Evolutionary conservation across 2,113 vertebrate genomes (phyloP), one percentile per base, ranked within the genome.

Genomic region (Plestiodon gilberti): DNA sequence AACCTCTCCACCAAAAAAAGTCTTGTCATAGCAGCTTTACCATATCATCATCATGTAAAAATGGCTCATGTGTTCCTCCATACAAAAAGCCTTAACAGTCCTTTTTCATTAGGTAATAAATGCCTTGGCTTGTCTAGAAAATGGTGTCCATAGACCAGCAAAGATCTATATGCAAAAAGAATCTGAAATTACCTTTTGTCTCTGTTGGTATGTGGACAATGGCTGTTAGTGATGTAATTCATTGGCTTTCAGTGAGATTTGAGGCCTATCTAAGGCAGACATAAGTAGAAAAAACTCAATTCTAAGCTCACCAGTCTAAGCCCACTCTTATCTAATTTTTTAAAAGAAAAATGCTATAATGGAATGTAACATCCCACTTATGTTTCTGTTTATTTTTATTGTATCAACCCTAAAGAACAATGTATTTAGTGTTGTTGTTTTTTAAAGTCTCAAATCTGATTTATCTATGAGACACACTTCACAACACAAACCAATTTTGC

Each of bases 401-500:
- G 90, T 90, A 94, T 95, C 91, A 93, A 83, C 92, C 94, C 87
- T 86, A 91, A 93, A 94, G 88, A 94, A 94, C 77, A 95, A 90
- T 95, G 96, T 94, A 91, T 91, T 92, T 94, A 93, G 87, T 4
- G 6, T 20, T 33, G 7, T 25, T 4, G 35, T 40, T 88, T 96
- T 94, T 81, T 92, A 91, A 92, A 95, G 92, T 95, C 94, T 97
- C 95, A 97, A 94, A 95, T 94, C 96, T 95, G 95, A 97, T 96
- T 97, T 97, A 97, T 98, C 97, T 97, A 81, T 83, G 90, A 97
- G 97, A 98, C 95, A 98, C 96, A 98, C 97, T 97, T 97, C 97
- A 97, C 94, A 97, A 98, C 98, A 98, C 97, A 98, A 98, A 97
- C 97, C 98, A 98, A 98, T 98, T 98, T 98, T 98, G 94, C 93